Conservation (phyloP, 2,113 vertebrate species). For the Australoheros scitulus region DNA sequence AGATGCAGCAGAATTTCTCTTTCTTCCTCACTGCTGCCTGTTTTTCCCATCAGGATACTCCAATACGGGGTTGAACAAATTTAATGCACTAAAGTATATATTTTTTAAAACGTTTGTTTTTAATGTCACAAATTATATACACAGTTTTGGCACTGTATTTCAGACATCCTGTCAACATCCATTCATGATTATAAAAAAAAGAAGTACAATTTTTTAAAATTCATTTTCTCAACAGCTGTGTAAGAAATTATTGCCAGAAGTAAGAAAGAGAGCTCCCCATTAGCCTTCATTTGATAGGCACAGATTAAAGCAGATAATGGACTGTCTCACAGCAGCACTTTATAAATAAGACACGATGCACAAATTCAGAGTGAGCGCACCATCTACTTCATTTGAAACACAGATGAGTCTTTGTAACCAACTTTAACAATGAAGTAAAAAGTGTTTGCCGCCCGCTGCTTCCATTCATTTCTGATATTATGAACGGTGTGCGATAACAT, state of each 20-base stretch:
- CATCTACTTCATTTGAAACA: constrained; percentile 1
- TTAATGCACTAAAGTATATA: not conserved
- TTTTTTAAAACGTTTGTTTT: constrained; percentile 45
- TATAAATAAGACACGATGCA: constrained; percentile 42
- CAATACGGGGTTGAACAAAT: not conserved
- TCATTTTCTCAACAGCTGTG: constrained; percentile 8
- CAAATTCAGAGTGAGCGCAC: constrained; percentile 15
- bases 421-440: not conserved
- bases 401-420: not conserved
- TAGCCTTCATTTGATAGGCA: constrained; percentile 29
- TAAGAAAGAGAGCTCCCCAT: not conserved
- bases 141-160: constrained; percentile 31
- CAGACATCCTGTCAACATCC: constrained; percentile 43
- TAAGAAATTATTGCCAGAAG: constrained; percentile 1
- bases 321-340: constrained; percentile 5
- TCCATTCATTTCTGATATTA: not conserved
- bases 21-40: not conserved
- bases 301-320: constrained; percentile 7
- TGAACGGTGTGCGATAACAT: not conserved
- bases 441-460: not conserved
- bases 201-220: constrained; percentile 32
- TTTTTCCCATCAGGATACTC: not conserved
- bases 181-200: constrained; percentile 63
- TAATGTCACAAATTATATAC: constrained; percentile 54
- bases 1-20: not conserved